Evolutionary conservation across 2,888 invertebrate genomes (phyloP), one percentile per base, ranked within the genome.

Genomic region (Cephus rjabovi): DNA sequence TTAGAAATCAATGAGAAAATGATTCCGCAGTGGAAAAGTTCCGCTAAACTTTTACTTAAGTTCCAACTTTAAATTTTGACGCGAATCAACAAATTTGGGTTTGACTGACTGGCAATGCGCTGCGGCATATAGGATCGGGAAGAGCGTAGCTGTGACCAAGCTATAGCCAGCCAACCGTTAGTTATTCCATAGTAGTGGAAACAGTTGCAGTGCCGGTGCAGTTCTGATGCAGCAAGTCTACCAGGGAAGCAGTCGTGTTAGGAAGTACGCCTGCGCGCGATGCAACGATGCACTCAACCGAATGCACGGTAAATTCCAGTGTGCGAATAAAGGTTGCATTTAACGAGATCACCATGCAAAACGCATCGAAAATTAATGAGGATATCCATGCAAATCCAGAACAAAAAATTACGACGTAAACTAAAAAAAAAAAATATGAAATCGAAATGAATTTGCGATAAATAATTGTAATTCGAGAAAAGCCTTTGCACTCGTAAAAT

Each of bases 141-240:
- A 3, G 56, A 56, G 56, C 56, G 23, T 56, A 9, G 23, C 23
- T 56, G 9, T 23, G 0, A 9, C 56, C 23, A 56, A 15, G 15
- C 23, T 15, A 40, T 15, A 23, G 0, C 56, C 23, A 23, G 56
- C 23, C 56, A 56, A 56, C 56, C 56, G 56, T 56, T 23, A 56
- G 56, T 56, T 56, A 56, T 23, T 56, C 23, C 56, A 23, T 56
- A 23, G 56, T 15, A 71, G 71, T 71, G 73, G 37, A 40, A 73
- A 34, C 30, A 77, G 76, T 70, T 81, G 80, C 80, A 81, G 80
- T 77, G 79, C 77, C 71, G 71, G 83, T 86, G 87, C 86, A 84
- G 80, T 82, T 75, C 78, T 76, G 79, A 71, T 82, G 85, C 85
- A 84, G 78, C 80, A 78, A 76, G 70, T 30, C 84, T 87, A 87